Evolutionary conservation across 2,888 invertebrate genomes (phyloP).

Genomic region (Cosmorhoe ocellata): DNA sequence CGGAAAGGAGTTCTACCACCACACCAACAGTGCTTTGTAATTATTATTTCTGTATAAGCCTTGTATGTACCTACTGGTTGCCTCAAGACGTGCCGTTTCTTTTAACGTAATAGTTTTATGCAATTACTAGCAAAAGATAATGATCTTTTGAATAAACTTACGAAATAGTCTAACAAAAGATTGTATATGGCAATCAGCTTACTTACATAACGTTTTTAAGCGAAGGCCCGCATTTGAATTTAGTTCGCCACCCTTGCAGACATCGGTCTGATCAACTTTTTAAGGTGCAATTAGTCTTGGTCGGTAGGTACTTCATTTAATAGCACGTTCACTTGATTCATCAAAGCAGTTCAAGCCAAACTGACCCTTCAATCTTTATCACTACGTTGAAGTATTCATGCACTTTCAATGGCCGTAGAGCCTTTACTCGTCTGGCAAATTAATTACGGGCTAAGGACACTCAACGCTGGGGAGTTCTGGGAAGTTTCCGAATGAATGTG

Average conservation of each 20-base stretch:
- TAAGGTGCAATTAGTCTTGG: too few relatives aligned
- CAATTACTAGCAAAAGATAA: slow-evolving; percentile 17
- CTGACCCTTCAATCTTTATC: slow-evolving; percentile 29
- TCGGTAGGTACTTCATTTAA: slow-evolving; percentile 26
- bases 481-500: slow-evolving; percentile 68
- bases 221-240: slow-evolving; percentile 1
- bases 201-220: slow-evolving; percentile 1
- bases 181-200: slow-evolving; percentile 1
- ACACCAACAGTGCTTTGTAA: too few relatives aligned
- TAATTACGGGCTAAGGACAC: slow-evolving; percentile 56
- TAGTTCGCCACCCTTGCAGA: too few relatives aligned
- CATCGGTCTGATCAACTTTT: too few relatives aligned
- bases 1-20: too few relatives aligned
- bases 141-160: slow-evolving; percentile 19
- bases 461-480: slow-evolving; percentile 55
- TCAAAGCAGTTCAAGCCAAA: slow-evolving; percentile 26
- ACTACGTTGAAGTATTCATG: slow-evolving; percentile 36
- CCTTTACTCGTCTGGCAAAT: slow-evolving; percentile 36
- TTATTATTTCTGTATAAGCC: too few relatives aligned
- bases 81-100: too few relatives aligned
- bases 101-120: background rate
- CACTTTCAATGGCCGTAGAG: slow-evolving; percentile 24
- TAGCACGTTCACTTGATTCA: slow-evolving; percentile 38
- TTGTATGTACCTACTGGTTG: too few relatives aligned
- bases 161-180: slow-evolving; percentile 13